Base-by-base conservation (phyloP, 1,140 invertebrate species). In the Sycophaga agraensis region DNA sequence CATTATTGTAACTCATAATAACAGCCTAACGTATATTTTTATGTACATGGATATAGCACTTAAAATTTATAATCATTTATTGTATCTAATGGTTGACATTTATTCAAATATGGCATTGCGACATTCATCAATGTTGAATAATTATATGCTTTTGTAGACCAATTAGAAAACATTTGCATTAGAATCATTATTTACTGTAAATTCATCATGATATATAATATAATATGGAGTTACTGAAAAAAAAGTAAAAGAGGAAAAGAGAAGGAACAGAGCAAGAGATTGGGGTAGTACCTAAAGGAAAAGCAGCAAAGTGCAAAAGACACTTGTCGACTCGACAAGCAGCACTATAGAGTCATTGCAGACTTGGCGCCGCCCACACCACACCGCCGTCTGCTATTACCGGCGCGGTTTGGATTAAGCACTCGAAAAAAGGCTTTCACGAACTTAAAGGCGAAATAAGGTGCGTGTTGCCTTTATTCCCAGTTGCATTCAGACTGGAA, bases 341-440 rank as follows among this genome's bases (percentile, higher is more conserved):
- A 14, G 45, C 17, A 49, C 45, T 49, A 34, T 49, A 4, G 19
- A 58, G 34, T 40, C 56, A 49, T 58, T 40, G 45, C 16, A 39
- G 16, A 40, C 45, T 49, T 7, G 16, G n/a, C 35, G 6, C 4
- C 34, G 4, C 26, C 28, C 8, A 1, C 21, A 8, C 5, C 26
- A 8, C 8, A 21, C 12, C 31, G 16, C 22, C 14, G 28, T 2
- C 26, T 45, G 28, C 17, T 45, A 43, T 50, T 59, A 28, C 17
- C 26, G 17, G 2, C 34, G 34, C 24, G 14, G 48, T 24, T 59
- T 48, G 43, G 14, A 43, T 51, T 42, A 51, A 59, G 35, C 26
- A 60, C 49, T 60, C n/a, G 19, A 58, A 26, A 53, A 60, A 60
- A 60, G 54, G 58, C 58, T 60, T 60, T 60, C 31, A 60, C 40